A percentile compares a stretch with the other conserved stretches of the same genome.
Evolutionary conservation across 2,797 vertebrate species (phyloP).

Genomic region (Myioborus melanocephalus): DNA sequence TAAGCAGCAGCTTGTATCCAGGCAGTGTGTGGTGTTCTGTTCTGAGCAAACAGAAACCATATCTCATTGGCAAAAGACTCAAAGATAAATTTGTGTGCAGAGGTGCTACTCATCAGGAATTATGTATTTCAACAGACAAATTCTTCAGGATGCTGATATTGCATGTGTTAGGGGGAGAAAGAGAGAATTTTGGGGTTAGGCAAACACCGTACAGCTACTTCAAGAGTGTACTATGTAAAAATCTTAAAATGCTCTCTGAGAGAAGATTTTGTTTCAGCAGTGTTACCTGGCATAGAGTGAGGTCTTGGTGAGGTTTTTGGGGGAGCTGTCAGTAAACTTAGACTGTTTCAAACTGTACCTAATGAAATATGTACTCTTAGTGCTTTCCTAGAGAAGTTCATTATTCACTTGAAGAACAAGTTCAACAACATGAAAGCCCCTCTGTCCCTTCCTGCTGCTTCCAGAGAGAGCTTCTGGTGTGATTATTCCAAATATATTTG

Average conservation of each 20-base stretch:
- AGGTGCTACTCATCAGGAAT: not conserved
- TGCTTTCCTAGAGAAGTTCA: not conserved
- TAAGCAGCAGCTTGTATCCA: constrained; percentile 67
- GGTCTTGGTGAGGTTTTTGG: not conserved
- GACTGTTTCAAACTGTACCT: not conserved
- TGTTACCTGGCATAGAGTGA: not conserved
- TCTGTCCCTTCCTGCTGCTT: not conserved
- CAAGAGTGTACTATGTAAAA: not conserved
- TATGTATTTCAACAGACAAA: not conserved
- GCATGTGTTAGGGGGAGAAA: not conserved
- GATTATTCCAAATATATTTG: not conserved
- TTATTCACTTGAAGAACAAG: not conserved
- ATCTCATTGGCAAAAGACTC: constrained; percentile 21
- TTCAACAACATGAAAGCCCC: not conserved
- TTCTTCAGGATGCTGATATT: not conserved
- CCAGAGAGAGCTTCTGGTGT: not conserved
- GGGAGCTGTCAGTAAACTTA: not conserved
- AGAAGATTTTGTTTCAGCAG: not conserved
- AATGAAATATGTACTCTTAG: not conserved
- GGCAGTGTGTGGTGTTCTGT: constrained; percentile 23
- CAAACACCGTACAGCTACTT: not conserved
- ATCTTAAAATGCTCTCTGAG: not conserved
- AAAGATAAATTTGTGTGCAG: constrained; percentile 1
- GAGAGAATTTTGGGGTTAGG: not conserved
- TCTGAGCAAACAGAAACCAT: constrained; percentile 19